Evolutionary conservation across 2,888 invertebrate genomes (phyloP).

Genomic region (Standfussiana lucernea): DNA sequence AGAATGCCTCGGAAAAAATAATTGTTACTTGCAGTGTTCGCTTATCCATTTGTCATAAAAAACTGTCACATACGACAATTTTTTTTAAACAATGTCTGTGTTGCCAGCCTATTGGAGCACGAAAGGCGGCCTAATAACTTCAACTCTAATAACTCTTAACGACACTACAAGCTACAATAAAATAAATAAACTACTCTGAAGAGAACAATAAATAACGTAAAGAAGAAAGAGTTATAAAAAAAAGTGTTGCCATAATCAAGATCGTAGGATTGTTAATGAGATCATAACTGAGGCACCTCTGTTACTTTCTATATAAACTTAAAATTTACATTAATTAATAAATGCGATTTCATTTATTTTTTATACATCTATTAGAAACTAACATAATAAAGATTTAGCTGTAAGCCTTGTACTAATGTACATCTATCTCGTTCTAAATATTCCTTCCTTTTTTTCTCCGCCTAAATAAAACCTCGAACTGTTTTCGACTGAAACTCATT

Average conservation of each 20-base stretch:
- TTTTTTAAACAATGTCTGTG: not conserved
- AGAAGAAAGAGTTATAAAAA: conserved; percentile 49
- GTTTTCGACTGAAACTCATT: conserved; percentile 48
- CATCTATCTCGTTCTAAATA: conserved; percentile 43
- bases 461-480: conserved; percentile 49
- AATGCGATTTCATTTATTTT: conserved; percentile 63
- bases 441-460: conserved; percentile 20
- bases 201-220: conserved; percentile 57
- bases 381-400: conserved; percentile 45
- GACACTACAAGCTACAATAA: conserved; percentile 50
- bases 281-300: conserved; percentile 68
- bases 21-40: conserved; percentile 32
- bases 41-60: not conserved
- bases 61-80: not conserved
- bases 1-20: conserved; percentile 59
- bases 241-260: conserved; percentile 68
- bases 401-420: conserved; percentile 56
- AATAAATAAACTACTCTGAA: conserved; percentile 50
- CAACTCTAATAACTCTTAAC: not conserved
- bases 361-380: conserved; percentile 47
- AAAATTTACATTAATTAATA: conserved; percentile 62
- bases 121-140: not conserved
- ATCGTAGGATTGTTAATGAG: conserved; percentile 69
- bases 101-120: not conserved
- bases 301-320: conserved; percentile 46